A percentile compares a stretch with the other conserved stretches of the same genome.
Evolutionary conservation across 2,797 vertebrate species (phyloP).

Genomic region (Enteromius treurensis): DNA sequence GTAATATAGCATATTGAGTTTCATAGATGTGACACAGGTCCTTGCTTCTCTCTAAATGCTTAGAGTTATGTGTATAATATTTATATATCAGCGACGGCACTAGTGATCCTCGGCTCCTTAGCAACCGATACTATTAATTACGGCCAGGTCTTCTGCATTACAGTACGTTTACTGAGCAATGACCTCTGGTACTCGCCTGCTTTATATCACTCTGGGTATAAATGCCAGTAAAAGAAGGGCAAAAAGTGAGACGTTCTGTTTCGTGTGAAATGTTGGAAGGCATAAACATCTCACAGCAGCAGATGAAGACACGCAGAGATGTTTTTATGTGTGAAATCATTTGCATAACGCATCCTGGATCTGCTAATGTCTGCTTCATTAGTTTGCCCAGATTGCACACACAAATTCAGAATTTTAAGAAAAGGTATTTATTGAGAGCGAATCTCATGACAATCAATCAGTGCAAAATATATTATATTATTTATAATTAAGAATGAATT

Average conservation of each 20-base stretch:
- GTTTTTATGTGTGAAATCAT: not conserved
- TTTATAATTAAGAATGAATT: not conserved
- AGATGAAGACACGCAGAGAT: not conserved
- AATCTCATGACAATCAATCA: not conserved
- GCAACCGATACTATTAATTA: not conserved
- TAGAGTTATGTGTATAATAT: not conserved
- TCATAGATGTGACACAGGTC: not conserved
- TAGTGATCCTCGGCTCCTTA: not conserved
- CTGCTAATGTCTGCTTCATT: conserved; percentile 5
- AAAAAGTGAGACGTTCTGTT: not conserved
- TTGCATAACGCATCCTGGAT: not conserved
- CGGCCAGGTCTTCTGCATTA: not conserved
- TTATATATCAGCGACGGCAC: not conserved
- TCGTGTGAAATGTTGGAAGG: not conserved
- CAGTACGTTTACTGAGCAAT: not conserved
- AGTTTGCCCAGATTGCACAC: not conserved
- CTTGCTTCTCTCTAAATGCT: not conserved
- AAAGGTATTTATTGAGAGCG: not conserved
- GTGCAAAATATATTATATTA: not conserved
- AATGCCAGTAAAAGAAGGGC: not conserved
- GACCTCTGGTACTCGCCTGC: not conserved
- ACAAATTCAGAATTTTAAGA: not conserved
- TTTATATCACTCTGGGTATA: not conserved
- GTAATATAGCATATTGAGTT: not conserved
- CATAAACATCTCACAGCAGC: not conserved